Percentiles rank a stretch among this genome's conserved stretches.
phyloP scores from a whole-genome alignment of 92 coral and sea anemone genomes.

The Epizoanthus ramosus region DNA sequence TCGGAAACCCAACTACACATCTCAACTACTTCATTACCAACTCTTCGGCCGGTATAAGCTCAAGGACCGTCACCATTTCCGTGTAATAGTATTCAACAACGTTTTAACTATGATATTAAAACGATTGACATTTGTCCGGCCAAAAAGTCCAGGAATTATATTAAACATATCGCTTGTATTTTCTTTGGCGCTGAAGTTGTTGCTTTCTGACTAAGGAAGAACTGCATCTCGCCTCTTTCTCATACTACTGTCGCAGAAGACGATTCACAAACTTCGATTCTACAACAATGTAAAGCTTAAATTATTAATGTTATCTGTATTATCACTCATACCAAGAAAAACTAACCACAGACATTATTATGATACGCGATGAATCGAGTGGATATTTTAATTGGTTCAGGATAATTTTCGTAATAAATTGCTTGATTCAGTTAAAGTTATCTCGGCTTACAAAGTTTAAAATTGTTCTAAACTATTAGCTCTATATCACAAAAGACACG shows the following conservation, averaged over 20 bases:
- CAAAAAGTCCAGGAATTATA: neutral
- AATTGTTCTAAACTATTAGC: neutral
- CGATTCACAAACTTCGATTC: slow-evolving; percentile 4
- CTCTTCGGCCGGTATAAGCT: slow-evolving; percentile 29
- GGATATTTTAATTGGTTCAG: neutral
- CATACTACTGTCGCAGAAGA: neutral
- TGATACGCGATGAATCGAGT: slow-evolving; percentile 19
- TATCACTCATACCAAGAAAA: slow-evolving; percentile 19
- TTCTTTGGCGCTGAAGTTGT: neutral
- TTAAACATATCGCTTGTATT: neutral
- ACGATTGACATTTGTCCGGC: neutral
- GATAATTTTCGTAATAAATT: neutral
- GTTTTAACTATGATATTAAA: neutral
- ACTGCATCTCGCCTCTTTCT: neutral
- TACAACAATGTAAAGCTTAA: neutral
- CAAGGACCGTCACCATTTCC: slow-evolving; percentile 36
- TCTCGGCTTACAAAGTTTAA: neutral
- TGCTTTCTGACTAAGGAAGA: slow-evolving; percentile 4
- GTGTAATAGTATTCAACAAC: neutral
- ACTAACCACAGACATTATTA: slow-evolving; percentile 17
- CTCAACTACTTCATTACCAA: slow-evolving; percentile 12
- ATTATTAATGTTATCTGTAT: slow-evolving; percentile 26
- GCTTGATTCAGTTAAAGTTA: neutral
- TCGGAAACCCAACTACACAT: neutral
- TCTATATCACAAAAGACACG: too few species aligned